Evolutionary conservation across 2,113 vertebrate genomes (phyloP).

Genomic region (Sceloporus tristichus): DNA sequence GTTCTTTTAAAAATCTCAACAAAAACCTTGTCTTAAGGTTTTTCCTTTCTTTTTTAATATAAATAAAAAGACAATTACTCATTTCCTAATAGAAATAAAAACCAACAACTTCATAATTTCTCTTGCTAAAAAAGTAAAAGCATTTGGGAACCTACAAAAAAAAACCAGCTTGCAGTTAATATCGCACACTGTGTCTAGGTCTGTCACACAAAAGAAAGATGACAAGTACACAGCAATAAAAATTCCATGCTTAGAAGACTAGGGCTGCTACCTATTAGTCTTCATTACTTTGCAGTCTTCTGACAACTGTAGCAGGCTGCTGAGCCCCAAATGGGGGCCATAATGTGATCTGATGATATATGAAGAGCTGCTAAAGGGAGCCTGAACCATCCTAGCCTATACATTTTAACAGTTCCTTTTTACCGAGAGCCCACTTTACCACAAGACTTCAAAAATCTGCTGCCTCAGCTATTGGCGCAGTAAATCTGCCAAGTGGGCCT

Average conservation of each 20-base stretch:
- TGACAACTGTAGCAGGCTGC: conserved; percentile 93
- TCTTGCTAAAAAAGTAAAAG: conserved; percentile 81
- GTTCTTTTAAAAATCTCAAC: conserved; percentile 63
- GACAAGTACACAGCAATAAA: conserved; percentile 91
- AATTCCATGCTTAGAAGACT: conserved; percentile 90
- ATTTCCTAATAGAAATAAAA: conserved; percentile 77
- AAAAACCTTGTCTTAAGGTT: conserved; percentile 51
- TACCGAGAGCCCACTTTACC: conserved; percentile 86
- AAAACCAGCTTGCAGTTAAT: conserved; percentile 79
- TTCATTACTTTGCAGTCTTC: conserved; percentile 94
- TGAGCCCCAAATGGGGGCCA: conserved; percentile 91
- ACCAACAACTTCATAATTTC: conserved; percentile 71
- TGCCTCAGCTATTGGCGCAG: conserved; percentile 85
- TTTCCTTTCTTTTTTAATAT: conserved; percentile 13
- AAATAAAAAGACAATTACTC: conserved; percentile 64
- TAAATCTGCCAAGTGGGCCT: conserved; percentile 86
- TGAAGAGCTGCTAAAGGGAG: conserved; percentile 91
- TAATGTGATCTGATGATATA: conserved; percentile 95
- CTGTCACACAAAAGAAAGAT: conserved; percentile 90
- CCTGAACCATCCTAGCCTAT: conserved; percentile 87
- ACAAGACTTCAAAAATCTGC: conserved; percentile 87
- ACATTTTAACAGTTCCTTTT: conserved; percentile 88
- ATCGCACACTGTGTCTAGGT: conserved; percentile 83
- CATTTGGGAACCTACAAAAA: conserved; percentile 76
- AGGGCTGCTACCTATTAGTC: conserved; percentile 90